Percentiles rank a stretch among this genome's conserved stretches.
Evolutionary conservation across 2,888 invertebrate genomes (phyloP).

Genomic region (Chironomus riparius): DNA sequence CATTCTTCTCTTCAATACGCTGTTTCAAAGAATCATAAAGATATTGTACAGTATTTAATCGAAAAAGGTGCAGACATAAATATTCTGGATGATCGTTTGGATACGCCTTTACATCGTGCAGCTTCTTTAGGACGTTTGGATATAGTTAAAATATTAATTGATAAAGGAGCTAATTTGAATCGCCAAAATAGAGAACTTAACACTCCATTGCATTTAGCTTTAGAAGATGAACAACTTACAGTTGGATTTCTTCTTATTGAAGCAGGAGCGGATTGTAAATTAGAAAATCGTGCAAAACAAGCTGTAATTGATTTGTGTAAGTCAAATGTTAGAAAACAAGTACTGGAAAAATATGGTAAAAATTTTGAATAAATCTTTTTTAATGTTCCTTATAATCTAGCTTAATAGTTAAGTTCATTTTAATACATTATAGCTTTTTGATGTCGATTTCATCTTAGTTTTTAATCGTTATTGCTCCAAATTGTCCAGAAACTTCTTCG

Average conservation of each 20-base stretch:
- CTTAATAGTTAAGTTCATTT: background rate
- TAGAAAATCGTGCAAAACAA: constrained; percentile 28
- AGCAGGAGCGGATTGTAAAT: constrained; percentile 26
- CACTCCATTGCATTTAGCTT: constrained; percentile 28
- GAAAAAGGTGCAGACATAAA: constrained; percentile 28
- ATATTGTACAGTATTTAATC: constrained; percentile 27
- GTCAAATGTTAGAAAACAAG: constrained; percentile 25
- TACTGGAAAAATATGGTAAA: constrained; percentile 12
- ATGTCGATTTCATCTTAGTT: background rate
- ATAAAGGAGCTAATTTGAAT: constrained; percentile 14
- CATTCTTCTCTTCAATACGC: constrained; percentile 29
- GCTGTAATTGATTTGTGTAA: constrained; percentile 28
- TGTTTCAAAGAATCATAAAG: constrained; percentile 28
- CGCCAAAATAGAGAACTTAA: constrained; percentile 28
- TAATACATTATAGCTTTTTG: background rate
- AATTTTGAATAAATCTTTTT: background rate
- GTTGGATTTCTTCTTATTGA: constrained; percentile 28
- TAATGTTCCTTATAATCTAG: background rate
- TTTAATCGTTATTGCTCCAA: background rate
- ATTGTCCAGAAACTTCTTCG: background rate
- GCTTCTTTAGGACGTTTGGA: constrained; percentile 26
- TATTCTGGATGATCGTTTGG: constrained; percentile 24
- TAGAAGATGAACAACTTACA: constrained; percentile 28
- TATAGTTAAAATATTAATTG: constrained; percentile 26
- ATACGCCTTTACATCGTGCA: constrained; percentile 28